Evolutionary conservation across 2,797 vertebrate genomes (phyloP).

Genomic region (Cossypha caffra): DNA sequence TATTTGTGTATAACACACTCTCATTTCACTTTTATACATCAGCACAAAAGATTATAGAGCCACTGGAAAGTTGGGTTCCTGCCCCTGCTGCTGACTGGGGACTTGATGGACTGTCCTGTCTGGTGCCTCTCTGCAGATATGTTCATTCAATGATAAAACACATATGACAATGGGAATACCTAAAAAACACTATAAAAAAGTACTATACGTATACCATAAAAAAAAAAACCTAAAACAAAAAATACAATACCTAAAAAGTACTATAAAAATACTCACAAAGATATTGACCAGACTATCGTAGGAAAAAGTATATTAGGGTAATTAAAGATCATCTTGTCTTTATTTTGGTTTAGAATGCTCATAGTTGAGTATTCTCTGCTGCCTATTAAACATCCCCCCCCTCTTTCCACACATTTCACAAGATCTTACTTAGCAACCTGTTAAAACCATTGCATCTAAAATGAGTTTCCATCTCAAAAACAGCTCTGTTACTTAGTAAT

Average conservation of each 20-base stretch:
- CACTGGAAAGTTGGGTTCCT: background rate
- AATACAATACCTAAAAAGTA: too few relatives aligned
- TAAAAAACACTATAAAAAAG: background rate
- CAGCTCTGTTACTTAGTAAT: background rate
- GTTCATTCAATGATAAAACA: background rate
- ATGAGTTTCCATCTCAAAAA: background rate
- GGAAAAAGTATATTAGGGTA: background rate
- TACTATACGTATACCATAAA: too few relatives aligned
- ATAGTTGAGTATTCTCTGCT: background rate
- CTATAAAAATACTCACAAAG: background rate
- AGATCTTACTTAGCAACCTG: background rate
- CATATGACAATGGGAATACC: fast-evolving
- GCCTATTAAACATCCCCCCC: background rate
- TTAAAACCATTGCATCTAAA: background rate
- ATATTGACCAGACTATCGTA: background rate
- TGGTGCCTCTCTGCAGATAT: background rate
- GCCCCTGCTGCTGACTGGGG: background rate
- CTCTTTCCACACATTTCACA: background rate
- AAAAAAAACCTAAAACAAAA: too few relatives aligned
- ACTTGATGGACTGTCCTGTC: background rate
- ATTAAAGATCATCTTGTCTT: background rate
- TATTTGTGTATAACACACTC: background rate
- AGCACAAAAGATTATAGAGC: fast-evolving
- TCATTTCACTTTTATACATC: background rate
- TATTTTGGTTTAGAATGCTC: background rate